Evolutionary conservation across 2,888 invertebrate species (phyloP), one percentile per base, ranked within the genome.

Genomic region (Sphecodes monilicornis): DNA sequence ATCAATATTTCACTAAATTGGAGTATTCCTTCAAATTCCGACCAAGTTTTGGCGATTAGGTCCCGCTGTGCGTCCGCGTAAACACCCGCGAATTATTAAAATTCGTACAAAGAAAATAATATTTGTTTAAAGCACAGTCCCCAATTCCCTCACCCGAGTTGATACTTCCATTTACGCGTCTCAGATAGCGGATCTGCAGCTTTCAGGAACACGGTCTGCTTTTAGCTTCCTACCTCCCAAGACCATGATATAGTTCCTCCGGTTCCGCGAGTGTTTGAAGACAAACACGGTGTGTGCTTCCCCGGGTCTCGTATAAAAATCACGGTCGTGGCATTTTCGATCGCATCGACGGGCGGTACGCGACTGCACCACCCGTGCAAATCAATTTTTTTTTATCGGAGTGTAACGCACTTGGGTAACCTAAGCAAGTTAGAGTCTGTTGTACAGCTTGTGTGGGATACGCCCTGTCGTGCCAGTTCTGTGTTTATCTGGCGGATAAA

Each of bases 341-440:
- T 73, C 50, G 78, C 73, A 54, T 80, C 64, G 39, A 10, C 76
- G 36, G 54, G 1, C 54, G n/a, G n/a, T n/a, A 50, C 29, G 54
- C 71, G 43, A 32, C 66, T 22, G 29, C 22, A 8, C 75, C 75
- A 75, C 26, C 32, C 57, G 68, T 57, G 74, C 36, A 75, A 82
- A 83, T 70, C 79, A 39, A 86, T 80, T 83, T 80, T 86, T 80
- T 83, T 80, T 86, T 83, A 74, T 83, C 68, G 43, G 41, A 16
- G 39, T 76, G 72, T 70, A 72, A 79, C 79, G 86, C 86, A 82
- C 85, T 78, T 76, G 86, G 86, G 77, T 75, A 86, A 83, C 69
- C 46, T 43, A 74, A 77, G 75, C 76, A 75, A 68, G 68, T 1
- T 4, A 11, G 36, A 18, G 36, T 60, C 16, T 29, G 22, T 66